Evolutionary conservation across 2,797 vertebrate genomes (phyloP), one percentile per base, ranked within the genome.

Genomic region (Ptychadena robeensis): DNA sequence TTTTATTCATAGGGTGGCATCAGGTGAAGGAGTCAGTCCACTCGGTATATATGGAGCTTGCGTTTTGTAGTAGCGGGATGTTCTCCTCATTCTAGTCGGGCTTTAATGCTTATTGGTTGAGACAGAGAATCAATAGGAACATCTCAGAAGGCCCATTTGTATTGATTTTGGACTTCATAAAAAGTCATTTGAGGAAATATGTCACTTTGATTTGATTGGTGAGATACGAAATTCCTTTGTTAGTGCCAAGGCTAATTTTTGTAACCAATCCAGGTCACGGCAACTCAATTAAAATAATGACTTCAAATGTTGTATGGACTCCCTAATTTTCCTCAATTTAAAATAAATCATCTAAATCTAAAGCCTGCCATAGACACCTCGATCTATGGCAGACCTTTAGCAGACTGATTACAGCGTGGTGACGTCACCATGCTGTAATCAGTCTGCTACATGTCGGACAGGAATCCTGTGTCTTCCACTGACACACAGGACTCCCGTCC

Each of bases 111-210:
- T 93, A 96, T 94, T 93, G 91, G 87, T 85, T 83, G 83, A 91
- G 96, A 95, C 95, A 95, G 92, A 70, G 94, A 96, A 97, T 97
- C 96, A 75, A 98, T 98, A 92, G 77, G 74, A 70, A 81, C 81
- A 90, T 92, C 92, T 93, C 90, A 79, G 91, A 89, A 90, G 93
- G 86, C 91, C 91, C 88, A 89, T 88, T 90, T 89, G 90, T 96
- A 97, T 97, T 90, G 96, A 97, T 94, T 95, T 91, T 77, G 87
- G 93, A 95, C 94, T 95, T 91, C 92, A 94, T 95, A 95, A 96
- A 95, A 88, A 96, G 93, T 93, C 92, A 87, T 89, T 68, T 84
- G 92, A 92, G 94, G 93, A 90, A 94, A 91, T 92, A 87, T 93
- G 95, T 94, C 92, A 91, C 90, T 93, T 93, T 91, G 89, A 91